Evolutionary conservation across 2,888 invertebrate species (phyloP), one percentile per base, ranked within the genome.

Genomic region (Unio delphinus): DNA sequence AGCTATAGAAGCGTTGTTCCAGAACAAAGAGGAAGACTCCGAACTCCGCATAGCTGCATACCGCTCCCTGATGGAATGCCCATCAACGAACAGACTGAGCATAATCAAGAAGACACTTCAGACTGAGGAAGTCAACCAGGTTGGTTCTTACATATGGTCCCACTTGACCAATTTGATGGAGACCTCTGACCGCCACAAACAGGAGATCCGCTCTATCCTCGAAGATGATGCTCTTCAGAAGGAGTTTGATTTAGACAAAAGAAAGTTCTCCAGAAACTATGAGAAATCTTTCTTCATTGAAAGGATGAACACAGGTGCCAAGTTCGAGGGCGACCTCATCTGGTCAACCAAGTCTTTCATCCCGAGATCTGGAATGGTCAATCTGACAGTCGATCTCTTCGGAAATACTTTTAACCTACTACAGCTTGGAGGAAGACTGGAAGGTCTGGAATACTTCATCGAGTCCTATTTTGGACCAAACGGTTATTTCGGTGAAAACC

Each of bases 121-220:
- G 65, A 75, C 67, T 4, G 89, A 88, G 72, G 74, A 84, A 65
- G 80, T 83, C 57, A 87, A 88, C 76, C 97, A 98, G 93, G 96
- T 98, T 26, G 96, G 96, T 20, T 96, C 97, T 6, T 98, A 96
- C 90, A 95, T 98, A 8, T 97, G 96, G 96, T 96, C 96, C 67
- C 97, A 98, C 90, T 91, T 98, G 62, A 94, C 93, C 79, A 98
- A 97, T 90, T 90, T 97, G 58, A 94, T 95, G 73, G 94, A 95
- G 82, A 96, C 96, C 0, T 94, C 95, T 0, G 93, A 94, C 7
- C 96, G 96, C 0, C 94, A 94, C 55, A 93, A 95, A 73, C 93
- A 95, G 58, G 95, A 95, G 87, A 94, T 96, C 64, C 95, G 96
- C 88, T 94, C 95, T 65, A 92, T 98, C n/a, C 91, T 98, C 3